These are phyloP conservation scores for Troides aeacus DNA, from an alignment of 2,888 invertebrate genomes.

Conservation along the genomic window DNA sequence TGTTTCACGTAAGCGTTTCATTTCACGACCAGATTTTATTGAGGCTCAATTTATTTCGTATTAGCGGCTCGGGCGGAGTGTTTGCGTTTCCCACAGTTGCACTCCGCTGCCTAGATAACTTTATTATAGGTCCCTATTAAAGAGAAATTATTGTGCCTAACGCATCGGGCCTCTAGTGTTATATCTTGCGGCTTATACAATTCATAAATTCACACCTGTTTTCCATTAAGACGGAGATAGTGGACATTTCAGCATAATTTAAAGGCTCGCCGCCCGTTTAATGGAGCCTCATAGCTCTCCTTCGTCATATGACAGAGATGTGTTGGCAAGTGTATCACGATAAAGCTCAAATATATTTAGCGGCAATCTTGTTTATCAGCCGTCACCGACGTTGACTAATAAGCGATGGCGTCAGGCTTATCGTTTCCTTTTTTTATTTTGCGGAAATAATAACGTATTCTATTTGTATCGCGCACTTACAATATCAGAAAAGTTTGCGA, in stretches of 20 bases:
- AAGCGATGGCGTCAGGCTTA: slow-evolving; percentile 8
- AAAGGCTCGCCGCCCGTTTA: slow-evolving; percentile 20
- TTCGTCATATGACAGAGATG: slow-evolving; percentile 20
- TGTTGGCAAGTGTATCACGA: slow-evolving; percentile 26
- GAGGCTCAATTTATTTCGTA: slow-evolving; percentile 30
- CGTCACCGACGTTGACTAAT: slow-evolving; percentile 22
- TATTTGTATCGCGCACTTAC: slow-evolving; percentile 4
- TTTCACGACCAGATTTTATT: slow-evolving; percentile 28
- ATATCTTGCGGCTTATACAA: slow-evolving; percentile 28
- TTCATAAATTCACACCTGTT: slow-evolving; percentile 32
- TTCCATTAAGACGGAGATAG: slow-evolving; percentile 29
- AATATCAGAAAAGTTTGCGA: not conserved
- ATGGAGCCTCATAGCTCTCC: slow-evolving; percentile 26
- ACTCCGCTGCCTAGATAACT: slow-evolving; percentile 30
- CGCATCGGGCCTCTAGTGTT: slow-evolving; percentile 16
- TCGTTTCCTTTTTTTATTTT: slow-evolving; percentile 13
- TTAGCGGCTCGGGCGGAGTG: slow-evolving; percentile 24
- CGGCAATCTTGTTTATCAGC: slow-evolving; percentile 24
- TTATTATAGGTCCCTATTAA: slow-evolving; percentile 31
- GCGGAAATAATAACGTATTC: slow-evolving; percentile 15
- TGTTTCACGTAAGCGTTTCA: slow-evolving; percentile 26
- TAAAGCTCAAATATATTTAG: slow-evolving; percentile 25
- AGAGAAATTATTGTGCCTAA: slow-evolving; percentile 30
- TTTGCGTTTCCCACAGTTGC: slow-evolving; percentile 31
- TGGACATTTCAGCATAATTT: slow-evolving; percentile 28